A percentile compares a stretch with the other conserved stretches of the same genome.
phyloP scores from a whole-genome alignment of 1,140 invertebrate genomes.

The Ladona fulva region DNA sequence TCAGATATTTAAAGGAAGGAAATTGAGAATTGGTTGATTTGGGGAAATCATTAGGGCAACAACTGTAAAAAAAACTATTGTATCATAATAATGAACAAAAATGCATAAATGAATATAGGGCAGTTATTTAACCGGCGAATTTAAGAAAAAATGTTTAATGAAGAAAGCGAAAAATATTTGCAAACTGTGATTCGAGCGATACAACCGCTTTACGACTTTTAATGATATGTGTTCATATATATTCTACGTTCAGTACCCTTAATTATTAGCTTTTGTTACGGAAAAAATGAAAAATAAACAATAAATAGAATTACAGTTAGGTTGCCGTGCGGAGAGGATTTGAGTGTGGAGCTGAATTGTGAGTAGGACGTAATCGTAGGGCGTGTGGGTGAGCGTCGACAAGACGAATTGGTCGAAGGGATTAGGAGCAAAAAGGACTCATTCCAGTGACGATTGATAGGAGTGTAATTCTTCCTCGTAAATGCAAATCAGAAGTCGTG shows the following conservation, averaged over 20 bases:
- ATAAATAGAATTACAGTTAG: background rate
- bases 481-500: too few species aligned
- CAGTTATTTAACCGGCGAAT: background rate
- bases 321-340: background rate
- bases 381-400: too few species aligned
- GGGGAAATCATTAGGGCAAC: background rate
- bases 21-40: background rate
- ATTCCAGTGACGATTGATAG: too few species aligned
- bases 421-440: too few species aligned
- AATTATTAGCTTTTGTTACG: background rate
- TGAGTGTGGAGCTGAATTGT: background rate
- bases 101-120: background rate
- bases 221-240: constrained; percentile 8
- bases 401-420: too few species aligned
- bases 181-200: constrained; percentile 4
- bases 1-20: background rate
- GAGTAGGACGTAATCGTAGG: too few species aligned
- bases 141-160: background rate
- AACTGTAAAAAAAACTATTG: background rate
- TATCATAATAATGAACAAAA: background rate
- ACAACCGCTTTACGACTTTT: background rate
- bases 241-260: constrained; percentile 9
- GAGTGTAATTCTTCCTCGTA: too few species aligned
- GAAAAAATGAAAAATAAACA: background rate
- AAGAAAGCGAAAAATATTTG: constrained; percentile 3